Base-by-base conservation (phyloP, 2,113 vertebrate species). In the Calonectris borealis region DNA sequence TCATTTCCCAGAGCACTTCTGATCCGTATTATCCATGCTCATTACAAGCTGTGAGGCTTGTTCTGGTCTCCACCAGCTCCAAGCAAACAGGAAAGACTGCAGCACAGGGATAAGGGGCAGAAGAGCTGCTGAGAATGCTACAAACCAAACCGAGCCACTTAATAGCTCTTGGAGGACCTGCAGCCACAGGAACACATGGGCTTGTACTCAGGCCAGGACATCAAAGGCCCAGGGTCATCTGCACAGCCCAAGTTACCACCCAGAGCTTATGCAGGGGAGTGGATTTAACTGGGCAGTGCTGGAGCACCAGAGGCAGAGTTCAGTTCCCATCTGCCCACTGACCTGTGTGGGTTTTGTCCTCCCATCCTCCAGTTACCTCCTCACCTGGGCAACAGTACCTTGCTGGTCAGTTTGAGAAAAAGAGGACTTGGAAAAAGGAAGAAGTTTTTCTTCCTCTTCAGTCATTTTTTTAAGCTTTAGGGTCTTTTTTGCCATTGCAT, bases 1-100 rank as follows among this genome's bases (percentile, higher is more conserved):
- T 62, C 3, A 46, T 95, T 96, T 93, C 73, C 87, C 66, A 85
- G 52, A 72, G 77, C 90, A 68, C 75, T 95, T 83, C 94, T 94
- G 88, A 94, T 94, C 51, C 3, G 6, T 83, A 77, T 92, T 91
- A 86, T 91, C 58, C 88, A 91, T 49, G 82, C 55, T 95, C 10
- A 31, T 76, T 90, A 81, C 34, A 58, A 86, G 29, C 88, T 29
- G 26, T 36, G 51, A 66, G 79, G 49, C 18, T 7, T 0, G 0
- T 85, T 90, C 81, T 62, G 51, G 62, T 69, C 78, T 88, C 71
- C 55, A 61, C 73, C 62, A 94, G 82, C 29, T 83, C 62, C 54
- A 46, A 61, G 44, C 52, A 92, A 94, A 95, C 80, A 86, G 86
- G 61, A 86, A 92, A 58, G 42, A 75, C 12, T 25, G n/a, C 19